phyloP scores from a whole-genome alignment of 2,888 invertebrate species.

The Anarsia innoxiella region DNA sequence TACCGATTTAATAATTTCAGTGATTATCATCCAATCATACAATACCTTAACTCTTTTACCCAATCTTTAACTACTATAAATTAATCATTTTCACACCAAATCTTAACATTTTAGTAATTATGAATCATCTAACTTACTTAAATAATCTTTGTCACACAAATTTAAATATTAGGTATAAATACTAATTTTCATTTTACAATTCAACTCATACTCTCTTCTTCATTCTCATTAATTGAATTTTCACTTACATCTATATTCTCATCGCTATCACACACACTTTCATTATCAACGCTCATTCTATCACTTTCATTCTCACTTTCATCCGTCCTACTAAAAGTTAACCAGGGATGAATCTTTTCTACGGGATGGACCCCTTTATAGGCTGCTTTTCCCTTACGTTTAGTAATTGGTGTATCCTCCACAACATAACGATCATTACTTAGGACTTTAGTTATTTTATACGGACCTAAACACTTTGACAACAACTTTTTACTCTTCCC shows the following conservation, averaged over 20 bases:
- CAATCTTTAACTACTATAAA: too few relatives aligned
- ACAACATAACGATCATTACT: conserved; percentile 11
- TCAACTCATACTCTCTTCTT: neutral
- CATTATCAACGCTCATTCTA: neutral
- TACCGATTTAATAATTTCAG: too few relatives aligned
- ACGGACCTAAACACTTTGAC: conserved; percentile 12
- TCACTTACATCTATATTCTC: neutral
- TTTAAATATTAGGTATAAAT: too few relatives aligned
- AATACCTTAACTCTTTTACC: too few relatives aligned
- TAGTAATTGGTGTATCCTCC: conserved; percentile 2
- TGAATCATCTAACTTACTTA: too few relatives aligned
- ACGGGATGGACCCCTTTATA: conserved; percentile 7
- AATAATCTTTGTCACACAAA: too few relatives aligned
- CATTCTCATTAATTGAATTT: neutral
- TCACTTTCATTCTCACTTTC: too few relatives aligned
- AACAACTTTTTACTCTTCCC: conserved; percentile 13
- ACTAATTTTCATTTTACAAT: too few relatives aligned
- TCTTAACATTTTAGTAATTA: too few relatives aligned
- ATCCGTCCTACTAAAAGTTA: conserved; percentile 9
- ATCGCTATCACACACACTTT: neutral
- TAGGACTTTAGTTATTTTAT: too few relatives aligned
- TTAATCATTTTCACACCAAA: too few relatives aligned
- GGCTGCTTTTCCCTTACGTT: conserved; percentile 1
- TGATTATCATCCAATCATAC: too few relatives aligned
- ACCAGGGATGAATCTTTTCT: conserved; percentile 9